These are phyloP conservation scores for Platyscapa corneri DNA, from an alignment of 1,140 invertebrate species.

Conservation along the genomic window DNA sequence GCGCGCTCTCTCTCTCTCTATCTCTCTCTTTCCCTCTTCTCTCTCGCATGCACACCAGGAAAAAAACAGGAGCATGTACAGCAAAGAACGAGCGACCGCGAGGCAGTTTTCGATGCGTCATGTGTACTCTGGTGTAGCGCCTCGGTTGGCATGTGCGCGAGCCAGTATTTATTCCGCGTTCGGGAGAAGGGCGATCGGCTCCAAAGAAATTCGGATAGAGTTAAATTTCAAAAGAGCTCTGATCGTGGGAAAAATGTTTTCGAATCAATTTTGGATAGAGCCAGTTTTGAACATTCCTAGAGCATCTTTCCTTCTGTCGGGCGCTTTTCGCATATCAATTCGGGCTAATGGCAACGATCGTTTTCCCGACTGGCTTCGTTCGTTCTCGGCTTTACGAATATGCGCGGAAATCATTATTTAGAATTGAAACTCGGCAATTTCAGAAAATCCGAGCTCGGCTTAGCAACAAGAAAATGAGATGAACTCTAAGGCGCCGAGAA, in stretches of 20 bases:
- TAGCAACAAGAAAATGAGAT: conserved; percentile 8
- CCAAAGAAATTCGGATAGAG: not conserved
- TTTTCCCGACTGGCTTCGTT: too few species aligned
- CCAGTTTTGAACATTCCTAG: too few species aligned
- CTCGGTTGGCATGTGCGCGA: not conserved
- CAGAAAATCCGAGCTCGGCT: not conserved
- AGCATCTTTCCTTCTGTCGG: too few species aligned
- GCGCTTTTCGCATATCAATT: too few species aligned
- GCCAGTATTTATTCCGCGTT: conserved; percentile 13
- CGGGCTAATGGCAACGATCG: too few species aligned
- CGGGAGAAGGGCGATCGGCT: not conserved
- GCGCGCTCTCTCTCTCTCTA: not conserved
- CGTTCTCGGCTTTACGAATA: too few species aligned
- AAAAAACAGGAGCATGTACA: conserved; percentile 27
- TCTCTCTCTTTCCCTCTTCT: not conserved
- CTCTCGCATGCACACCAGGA: not conserved
- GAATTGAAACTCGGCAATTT: not conserved
- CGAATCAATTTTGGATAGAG: too few species aligned
- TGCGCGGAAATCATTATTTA: too few species aligned
- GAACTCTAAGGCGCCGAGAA: not conserved
- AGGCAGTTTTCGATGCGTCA: conserved; percentile 1
- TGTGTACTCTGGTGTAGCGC: not conserved
- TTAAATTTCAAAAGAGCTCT: not conserved
- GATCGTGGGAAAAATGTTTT: not conserved
- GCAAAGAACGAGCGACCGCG: not conserved